Conservation (phyloP, 2,113 vertebrate species). For the Etheostoma cragini region DNA sequence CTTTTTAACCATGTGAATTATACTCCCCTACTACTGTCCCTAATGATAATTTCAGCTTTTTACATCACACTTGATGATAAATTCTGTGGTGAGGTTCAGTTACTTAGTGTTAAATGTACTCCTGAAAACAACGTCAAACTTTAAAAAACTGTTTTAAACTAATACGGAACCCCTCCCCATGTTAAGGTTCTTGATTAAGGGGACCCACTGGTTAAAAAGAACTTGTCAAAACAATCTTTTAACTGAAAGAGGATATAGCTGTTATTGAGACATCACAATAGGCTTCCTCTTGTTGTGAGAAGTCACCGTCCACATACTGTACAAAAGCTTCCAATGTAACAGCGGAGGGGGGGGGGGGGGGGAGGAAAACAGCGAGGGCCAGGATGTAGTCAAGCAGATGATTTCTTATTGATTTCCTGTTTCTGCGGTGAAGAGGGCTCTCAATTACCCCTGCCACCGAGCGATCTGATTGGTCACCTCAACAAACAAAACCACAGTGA, state of each 20-base stretch:
- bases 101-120: not conserved
- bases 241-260: conserved; percentile 43
- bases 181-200: conserved; percentile 47
- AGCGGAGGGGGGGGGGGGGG: not conserved
- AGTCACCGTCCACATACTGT: conserved; percentile 20
- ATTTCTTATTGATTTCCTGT: conserved; percentile 82
- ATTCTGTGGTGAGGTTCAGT: not conserved
- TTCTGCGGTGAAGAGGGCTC: conserved; percentile 63
- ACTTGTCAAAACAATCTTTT: conserved; percentile 69
- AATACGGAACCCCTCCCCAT: conserved; percentile 5
- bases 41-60: conserved; percentile 12
- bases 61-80: conserved; percentile 9
- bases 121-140: not conserved
- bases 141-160: conserved; percentile 10
- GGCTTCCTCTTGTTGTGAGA: conserved; percentile 70
- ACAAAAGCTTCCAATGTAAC: conserved; percentile 51
- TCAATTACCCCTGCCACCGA: conserved; percentile 65
- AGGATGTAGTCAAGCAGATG: conserved; percentile 71
- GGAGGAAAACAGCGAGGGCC: not conserved
- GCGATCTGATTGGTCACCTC: conserved; percentile 45
- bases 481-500: conserved; percentile 49
- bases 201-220: conserved; percentile 11
- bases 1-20: not conserved
- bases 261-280: conserved; percentile 57
- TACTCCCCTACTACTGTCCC: not conserved